Base-by-base conservation (phyloP, 2,797 vertebrate genomes). In the Argya squamiceps region DNA sequence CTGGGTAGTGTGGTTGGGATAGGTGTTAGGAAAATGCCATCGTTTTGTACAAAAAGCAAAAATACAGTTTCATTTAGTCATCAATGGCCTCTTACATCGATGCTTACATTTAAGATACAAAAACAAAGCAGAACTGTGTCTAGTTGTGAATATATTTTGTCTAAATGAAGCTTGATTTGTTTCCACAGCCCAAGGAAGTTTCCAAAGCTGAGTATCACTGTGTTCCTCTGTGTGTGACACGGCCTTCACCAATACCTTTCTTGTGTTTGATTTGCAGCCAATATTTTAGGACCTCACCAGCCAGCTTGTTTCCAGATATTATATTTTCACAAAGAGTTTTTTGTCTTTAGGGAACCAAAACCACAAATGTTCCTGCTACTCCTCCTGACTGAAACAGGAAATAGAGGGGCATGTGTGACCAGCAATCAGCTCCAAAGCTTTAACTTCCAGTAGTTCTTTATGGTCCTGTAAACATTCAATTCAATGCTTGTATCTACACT, bases 161-260 rank as follows among this genome's bases (percentile, higher is more conserved):
- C 92, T 95, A 92, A 84, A 97, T 37, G 52, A 84, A 88, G 71
- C 30, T 81, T 89, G 81, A 89, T 89, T 92, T 93, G 56, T 96
- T 97, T 96, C 89, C 63, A 86, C 41, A 79, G 89, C 65, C 55
- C 78, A 86, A 76, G 63, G 68, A 81, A 80, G 36, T 6, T 96
- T 97, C 87, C 89, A 96, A 96, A 84, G 30, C 80, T 94, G 92
- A 97, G 67, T 88, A 96, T 96, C 91, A 95, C 84, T 96, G 64
- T 9, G 3, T 92, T 95, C 96, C 96, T 95, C 93, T 91, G 58
- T 80, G 88, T 94, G 74, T 94, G 93, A 96, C 92, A 95, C 0
- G 36, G 85, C 77, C 92, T 94, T 97, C 94, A 86, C 86, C 69
- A 94, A 90, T 97, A 95, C 91, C 93, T 94, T 90, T 92, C 50